A percentile compares a stretch with the other conserved stretches of the same genome.
Conservation (phyloP, 37 sponge, comb jelly and placozoan genomes). For the Aphrocallistes beatrix region DNA sequence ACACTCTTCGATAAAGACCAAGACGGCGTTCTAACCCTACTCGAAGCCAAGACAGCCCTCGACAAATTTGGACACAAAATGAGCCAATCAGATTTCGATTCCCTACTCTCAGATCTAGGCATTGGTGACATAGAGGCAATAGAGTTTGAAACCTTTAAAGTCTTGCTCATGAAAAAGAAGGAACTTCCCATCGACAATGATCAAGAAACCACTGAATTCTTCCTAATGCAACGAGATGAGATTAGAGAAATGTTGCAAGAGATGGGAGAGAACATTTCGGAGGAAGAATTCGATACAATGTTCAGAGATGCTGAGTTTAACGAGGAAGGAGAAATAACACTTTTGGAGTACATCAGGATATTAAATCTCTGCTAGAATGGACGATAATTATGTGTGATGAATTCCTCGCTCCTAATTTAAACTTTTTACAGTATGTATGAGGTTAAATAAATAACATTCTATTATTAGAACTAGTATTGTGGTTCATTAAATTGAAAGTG, state of each 20-base stretch:
- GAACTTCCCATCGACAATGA: not conserved
- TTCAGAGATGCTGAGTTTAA: not conserved
- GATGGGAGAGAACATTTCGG: constrained; percentile 2
- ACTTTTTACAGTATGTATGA: too few relatives aligned
- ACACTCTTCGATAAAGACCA: not conserved
- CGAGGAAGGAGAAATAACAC: not conserved
- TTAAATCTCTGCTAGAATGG: too few relatives aligned
- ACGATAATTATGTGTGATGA: too few relatives aligned
- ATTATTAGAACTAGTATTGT: too few relatives aligned
- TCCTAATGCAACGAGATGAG: constrained; percentile 14
- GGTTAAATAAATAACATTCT: too few relatives aligned
- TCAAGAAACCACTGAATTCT: not conserved
- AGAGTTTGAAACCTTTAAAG: not conserved
- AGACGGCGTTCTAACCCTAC: not conserved
- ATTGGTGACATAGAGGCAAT: not conserved
- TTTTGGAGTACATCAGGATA: not conserved
- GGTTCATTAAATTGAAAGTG: too few relatives aligned
- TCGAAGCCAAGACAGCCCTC: not conserved
- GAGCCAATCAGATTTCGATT: not conserved
- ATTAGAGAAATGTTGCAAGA: constrained; percentile 9
- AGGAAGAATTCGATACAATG: constrained; percentile 23
- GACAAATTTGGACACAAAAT: not conserved
- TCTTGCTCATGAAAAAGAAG: not conserved
- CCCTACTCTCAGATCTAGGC: not conserved
- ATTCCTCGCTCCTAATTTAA: too few relatives aligned